A percentile compares a stretch with the other conserved stretches of the same genome.
These are phyloP conservation scores for Alaudala cheleensis DNA, from an alignment of 2,113 vertebrate genomes.

Conservation along the genomic window DNA sequence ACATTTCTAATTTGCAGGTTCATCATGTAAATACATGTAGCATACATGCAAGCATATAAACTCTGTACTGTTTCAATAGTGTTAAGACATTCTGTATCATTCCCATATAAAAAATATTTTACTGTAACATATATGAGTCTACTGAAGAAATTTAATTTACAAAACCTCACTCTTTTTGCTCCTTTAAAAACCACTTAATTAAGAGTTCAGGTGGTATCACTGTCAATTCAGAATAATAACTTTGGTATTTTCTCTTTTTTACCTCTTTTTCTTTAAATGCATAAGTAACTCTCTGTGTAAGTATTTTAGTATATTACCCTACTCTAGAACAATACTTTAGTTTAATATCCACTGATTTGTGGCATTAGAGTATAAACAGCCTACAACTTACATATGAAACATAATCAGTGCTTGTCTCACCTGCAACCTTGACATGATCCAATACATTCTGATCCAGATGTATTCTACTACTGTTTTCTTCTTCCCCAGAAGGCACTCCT, in stretches of 20 bases:
- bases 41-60: accelerated
- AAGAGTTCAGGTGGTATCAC: neutral
- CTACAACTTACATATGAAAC: constrained; percentile 70
- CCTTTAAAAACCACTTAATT: neutral
- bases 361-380: constrained; percentile 51
- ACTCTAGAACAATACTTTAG: neutral
- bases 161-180: neutral
- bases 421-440: constrained; percentile 76
- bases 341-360: constrained; percentile 69
- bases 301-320: neutral
- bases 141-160: neutral
- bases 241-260: neutral
- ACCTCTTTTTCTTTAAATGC: too few relatives aligned
- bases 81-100: neutral
- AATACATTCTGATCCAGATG: constrained; percentile 76
- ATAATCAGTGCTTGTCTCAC: constrained; percentile 79
- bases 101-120: neutral
- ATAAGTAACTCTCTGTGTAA: neutral
- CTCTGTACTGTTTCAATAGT: neutral
- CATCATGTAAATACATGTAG: neutral
- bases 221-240: neutral
- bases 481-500: constrained; percentile 50
- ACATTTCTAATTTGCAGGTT: neutral
- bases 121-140: neutral
- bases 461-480: constrained; percentile 63